Conservation (phyloP, 2,113 vertebrate species). For the Clupea harengus region DNA sequence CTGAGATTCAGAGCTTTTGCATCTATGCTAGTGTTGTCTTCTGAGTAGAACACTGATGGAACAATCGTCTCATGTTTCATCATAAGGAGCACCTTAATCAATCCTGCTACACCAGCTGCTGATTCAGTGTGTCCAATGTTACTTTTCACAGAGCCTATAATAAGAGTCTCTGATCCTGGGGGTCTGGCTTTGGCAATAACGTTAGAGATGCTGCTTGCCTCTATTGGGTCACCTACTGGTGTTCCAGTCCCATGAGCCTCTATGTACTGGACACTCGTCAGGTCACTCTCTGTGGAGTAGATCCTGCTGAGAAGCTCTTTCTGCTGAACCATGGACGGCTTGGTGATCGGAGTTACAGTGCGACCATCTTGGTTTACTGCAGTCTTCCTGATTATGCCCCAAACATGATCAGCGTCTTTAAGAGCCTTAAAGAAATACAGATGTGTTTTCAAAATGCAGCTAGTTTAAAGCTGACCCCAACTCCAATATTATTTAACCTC, state of each 20-base stretch:
- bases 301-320: constrained; percentile 75
- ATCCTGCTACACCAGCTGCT: constrained; percentile 75
- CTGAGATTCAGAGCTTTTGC: constrained; percentile 69
- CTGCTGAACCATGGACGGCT: constrained; percentile 76
- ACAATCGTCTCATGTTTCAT: constrained; percentile 81
- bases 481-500: constrained; percentile 53
- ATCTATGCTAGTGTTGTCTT: constrained; percentile 68
- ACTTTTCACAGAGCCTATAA: constrained; percentile 84
- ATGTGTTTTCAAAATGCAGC: background rate
- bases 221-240: constrained; percentile 73
- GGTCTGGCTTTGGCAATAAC: constrained; percentile 70
- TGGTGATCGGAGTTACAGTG: constrained; percentile 76
- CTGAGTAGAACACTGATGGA: constrained; percentile 77
- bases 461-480: background rate
- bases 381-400: constrained; percentile 78
- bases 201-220: constrained; percentile 76
- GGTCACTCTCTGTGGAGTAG: constrained; percentile 69
- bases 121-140: constrained; percentile 85
- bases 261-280: constrained; percentile 76
- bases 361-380: constrained; percentile 82
- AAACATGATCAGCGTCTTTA: constrained; percentile 75
- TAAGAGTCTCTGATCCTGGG: constrained; percentile 56
- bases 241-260: constrained; percentile 86
- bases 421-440: constrained; percentile 64
- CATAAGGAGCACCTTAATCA: constrained; percentile 86